A percentile compares a stretch with the other conserved stretches of the same genome.
phyloP scores from a whole-genome alignment of 2,888 invertebrate species.

The Agrochola macilenta region DNA sequence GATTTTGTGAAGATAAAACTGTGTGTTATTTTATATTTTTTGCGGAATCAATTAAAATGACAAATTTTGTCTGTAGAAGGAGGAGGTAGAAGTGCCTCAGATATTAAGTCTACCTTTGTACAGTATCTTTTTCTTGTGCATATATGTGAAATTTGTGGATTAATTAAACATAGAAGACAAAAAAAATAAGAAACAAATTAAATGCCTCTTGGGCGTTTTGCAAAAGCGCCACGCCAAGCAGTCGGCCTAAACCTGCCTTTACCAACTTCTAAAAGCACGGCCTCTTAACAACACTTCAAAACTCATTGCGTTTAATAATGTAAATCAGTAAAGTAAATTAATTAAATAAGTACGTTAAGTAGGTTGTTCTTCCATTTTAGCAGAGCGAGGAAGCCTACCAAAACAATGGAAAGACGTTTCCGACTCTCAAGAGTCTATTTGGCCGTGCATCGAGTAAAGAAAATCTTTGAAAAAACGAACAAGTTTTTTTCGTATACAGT shows the following conservation, averaged over 20 bases:
- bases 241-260: background rate
- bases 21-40: no score
- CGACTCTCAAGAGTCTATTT: constrained; percentile 6
- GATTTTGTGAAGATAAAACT: no score
- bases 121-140: background rate
- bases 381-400: background rate
- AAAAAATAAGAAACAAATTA: background rate
- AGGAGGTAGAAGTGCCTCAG: background rate
- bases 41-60: no score
- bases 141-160: background rate
- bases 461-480: constrained; percentile 1
- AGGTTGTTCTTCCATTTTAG: constrained; percentile 23
- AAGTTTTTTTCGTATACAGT: constrained; percentile 1
- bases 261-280: constrained; percentile 11
- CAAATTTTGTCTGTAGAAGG: background rate
- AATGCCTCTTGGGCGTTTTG: background rate
- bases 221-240: background rate
- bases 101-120: no score
- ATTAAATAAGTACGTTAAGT: constrained; percentile 50
- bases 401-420: constrained; percentile 24
- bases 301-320: constrained; percentile 47
- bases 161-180: background rate
- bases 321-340: constrained; percentile 58
- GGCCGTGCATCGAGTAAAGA: no score
- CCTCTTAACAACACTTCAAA: constrained; percentile 35